Evolutionary conservation across 2,797 vertebrate genomes (phyloP).

Genomic region (Ctenosaura bakeri): DNA sequence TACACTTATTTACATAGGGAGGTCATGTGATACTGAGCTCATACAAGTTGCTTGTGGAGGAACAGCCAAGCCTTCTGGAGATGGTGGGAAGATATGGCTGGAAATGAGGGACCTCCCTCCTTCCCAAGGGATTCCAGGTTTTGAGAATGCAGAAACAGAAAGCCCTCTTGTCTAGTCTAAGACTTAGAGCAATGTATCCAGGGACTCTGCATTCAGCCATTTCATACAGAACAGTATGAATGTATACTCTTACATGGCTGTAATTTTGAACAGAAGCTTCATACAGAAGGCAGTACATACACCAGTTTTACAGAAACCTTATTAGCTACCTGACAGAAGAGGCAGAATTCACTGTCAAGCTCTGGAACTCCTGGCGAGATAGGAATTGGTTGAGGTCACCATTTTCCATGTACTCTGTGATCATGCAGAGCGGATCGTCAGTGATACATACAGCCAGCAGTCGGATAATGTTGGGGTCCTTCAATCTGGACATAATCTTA

Average conservation of each 20-base stretch:
- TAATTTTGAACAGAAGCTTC: not conserved
- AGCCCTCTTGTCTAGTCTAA: not conserved
- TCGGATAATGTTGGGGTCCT: conserved; percentile 98
- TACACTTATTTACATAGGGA: not conserved
- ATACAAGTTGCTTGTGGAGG: too few relatives aligned
- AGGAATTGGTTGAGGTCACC: conserved; percentile 99
- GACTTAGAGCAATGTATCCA: not conserved
- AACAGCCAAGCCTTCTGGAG: not conserved
- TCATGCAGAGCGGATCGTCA: conserved; percentile 96
- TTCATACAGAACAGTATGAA: not conserved
- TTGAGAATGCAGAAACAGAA: too few relatives aligned
- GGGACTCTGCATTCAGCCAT: not conserved
- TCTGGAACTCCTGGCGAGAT: conserved; percentile 90
- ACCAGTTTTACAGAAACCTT: not conserved
- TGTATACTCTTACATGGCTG: not conserved
- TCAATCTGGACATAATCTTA: conserved; percentile 98
- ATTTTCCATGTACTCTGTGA: conserved; percentile 99
- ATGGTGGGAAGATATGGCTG: not conserved
- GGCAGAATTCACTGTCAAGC: conserved; percentile 53
- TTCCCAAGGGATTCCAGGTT: not conserved
- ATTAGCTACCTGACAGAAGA: conserved; percentile 87
- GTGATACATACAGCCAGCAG: conserved; percentile 95
- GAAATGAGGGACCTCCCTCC: not conserved
- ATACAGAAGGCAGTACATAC: not conserved
- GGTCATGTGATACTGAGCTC: not conserved